Conservation (phyloP, 1,140 invertebrate species). For the Andricus grossulariae region DNA sequence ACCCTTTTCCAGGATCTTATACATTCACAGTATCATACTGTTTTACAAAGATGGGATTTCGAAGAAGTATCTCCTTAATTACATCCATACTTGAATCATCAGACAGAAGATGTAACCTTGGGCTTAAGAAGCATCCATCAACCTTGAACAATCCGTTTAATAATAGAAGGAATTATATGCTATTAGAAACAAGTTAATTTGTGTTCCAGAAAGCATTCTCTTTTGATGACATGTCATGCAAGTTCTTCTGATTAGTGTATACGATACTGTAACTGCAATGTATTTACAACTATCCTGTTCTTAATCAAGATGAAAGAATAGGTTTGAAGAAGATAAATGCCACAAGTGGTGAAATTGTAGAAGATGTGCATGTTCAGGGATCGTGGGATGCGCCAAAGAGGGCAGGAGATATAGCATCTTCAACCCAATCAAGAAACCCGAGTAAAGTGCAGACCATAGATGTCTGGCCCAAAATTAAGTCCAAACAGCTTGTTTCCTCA, state of each 20-base stretch:
- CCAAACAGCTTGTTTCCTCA: background rate
- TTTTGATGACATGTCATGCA: background rate
- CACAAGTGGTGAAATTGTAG: constrained; percentile 37
- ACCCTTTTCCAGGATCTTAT: background rate
- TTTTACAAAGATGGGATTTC: too few species aligned
- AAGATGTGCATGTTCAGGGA: constrained; percentile 19
- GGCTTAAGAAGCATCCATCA: background rate
- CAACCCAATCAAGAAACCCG: constrained; percentile 25
- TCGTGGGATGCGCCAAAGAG: constrained; percentile 30
- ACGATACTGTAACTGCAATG: constrained; percentile 40
- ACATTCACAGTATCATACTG: background rate
- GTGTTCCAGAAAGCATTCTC: background rate
- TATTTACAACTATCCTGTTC: constrained; percentile 59
- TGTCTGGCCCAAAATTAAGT: constrained; percentile 28
- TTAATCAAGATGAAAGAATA: constrained; percentile 59
- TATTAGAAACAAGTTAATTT: constrained; percentile 7
- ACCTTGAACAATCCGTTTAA: background rate
- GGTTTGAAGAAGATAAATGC: constrained; percentile 48
- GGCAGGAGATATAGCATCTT: constrained; percentile 15
- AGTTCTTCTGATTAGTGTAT: constrained; percentile 44
- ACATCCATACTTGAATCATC: constrained; percentile 17
- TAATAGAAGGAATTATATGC: background rate
- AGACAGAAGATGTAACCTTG: background rate
- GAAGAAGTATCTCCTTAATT: background rate
- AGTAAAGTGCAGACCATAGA: constrained; percentile 7